These are phyloP conservation scores for Rapana venosa DNA, from an alignment of 2,888 invertebrate species.

Conservation along the genomic window DNA sequence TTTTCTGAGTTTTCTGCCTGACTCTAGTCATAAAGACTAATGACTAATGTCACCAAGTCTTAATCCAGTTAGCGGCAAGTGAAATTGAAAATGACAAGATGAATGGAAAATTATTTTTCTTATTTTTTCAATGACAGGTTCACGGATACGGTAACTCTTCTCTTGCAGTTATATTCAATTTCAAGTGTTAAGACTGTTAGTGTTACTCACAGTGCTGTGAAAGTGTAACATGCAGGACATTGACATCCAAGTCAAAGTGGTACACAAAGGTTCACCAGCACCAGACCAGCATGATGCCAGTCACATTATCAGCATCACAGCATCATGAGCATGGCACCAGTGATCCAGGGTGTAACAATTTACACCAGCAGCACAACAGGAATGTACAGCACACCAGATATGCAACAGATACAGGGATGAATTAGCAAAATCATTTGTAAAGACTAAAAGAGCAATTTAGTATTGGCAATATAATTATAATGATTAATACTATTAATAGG, in stretches of 20 bases:
- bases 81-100: neutral
- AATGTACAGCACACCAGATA: neutral
- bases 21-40: no score
- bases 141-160: neutral
- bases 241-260: neutral
- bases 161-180: neutral
- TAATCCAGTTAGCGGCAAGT: neutral
- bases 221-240: no score
- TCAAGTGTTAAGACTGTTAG: neutral
- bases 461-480: no score
- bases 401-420: no score
- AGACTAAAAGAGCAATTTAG: no score
- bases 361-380: no score
- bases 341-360: no score
- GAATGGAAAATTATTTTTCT: neutral
- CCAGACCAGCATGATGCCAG: neutral
- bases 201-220: conserved; percentile 1
- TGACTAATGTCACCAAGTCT: neutral
- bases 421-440: no score
- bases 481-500: no score
- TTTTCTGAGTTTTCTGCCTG: no score
- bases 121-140: neutral
- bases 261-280: no score
- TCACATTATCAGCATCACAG: neutral
- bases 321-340: neutral